Conservation (phyloP, 2,113 vertebrate species). For the Chionodraco myersi region DNA sequence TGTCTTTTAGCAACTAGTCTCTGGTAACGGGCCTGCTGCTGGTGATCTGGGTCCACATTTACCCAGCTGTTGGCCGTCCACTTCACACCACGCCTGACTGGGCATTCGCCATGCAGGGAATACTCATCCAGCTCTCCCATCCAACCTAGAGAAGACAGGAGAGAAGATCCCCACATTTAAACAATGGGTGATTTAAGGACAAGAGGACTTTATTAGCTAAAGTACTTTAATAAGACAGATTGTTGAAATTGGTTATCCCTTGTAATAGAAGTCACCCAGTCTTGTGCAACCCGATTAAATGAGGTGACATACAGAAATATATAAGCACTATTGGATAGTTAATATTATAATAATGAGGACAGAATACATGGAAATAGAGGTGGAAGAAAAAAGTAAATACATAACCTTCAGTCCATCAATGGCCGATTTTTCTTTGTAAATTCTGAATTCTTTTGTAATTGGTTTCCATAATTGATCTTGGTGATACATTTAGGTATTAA, state of each 20-base stretch:
- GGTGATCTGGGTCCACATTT: conserved; percentile 92
- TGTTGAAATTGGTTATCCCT: background rate
- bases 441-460: background rate
- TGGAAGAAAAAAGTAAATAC: background rate
- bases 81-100: conserved; percentile 91
- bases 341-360: background rate
- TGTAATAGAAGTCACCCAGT: background rate
- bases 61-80: conserved; percentile 98
- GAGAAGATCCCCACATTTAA: background rate
- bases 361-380: background rate
- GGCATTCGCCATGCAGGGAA: conserved; percentile 93
- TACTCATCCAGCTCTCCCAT: conserved; percentile 96
- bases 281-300: background rate
- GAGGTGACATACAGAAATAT: background rate
- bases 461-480: background rate
- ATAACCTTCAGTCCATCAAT: background rate
- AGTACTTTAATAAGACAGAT: background rate
- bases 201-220: background rate
- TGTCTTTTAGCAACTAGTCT: conserved; percentile 88
- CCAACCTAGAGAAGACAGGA: conserved; percentile 85
- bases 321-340: background rate
- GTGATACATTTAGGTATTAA: background rate
- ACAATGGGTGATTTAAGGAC: background rate
- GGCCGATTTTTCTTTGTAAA: background rate
- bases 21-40: conserved; percentile 91